A percentile compares a stretch with the other conserved stretches of the same genome.
Evolutionary conservation across 2,888 invertebrate genomes (phyloP).

Genomic region (Temnothorax unifasciatus): DNA sequence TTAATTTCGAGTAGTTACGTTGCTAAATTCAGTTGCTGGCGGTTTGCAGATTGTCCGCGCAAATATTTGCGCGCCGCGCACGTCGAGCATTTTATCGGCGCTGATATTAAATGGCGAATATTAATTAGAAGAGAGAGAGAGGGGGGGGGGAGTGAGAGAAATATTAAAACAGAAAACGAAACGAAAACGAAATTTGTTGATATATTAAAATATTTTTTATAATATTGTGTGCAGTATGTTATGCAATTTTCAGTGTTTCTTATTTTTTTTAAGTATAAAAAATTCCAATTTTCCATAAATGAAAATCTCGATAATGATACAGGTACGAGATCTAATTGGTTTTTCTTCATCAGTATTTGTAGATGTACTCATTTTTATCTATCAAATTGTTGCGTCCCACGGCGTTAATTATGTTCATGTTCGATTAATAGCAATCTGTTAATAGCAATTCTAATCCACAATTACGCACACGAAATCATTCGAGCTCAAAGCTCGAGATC

Average conservation of each 20-base stretch:
- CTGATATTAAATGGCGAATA: conserved; percentile 55
- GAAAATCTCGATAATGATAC: not conserved
- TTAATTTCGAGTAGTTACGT: conserved; percentile 56
- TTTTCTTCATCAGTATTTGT: not conserved
- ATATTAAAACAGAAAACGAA: not conserved
- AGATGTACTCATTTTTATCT: not conserved
- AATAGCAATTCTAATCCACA: not conserved
- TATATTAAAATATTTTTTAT: not conserved
- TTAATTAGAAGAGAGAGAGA: conserved; percentile 38
- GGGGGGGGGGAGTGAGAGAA: not conserved
- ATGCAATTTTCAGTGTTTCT: not conserved
- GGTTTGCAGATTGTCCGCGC: conserved; percentile 53
- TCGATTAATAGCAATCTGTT: not conserved
- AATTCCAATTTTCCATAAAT: not conserved
- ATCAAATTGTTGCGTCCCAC: not conserved
- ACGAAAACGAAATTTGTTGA: not conserved
- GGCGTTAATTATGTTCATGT: not conserved
- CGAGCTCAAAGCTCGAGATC: conserved; percentile 23
- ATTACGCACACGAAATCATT: not conserved
- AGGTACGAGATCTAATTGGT: not conserved
- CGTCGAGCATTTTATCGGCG: conserved; percentile 46
- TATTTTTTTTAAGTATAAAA: not conserved
- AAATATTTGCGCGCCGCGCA: conserved; percentile 50
- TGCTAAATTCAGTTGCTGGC: conserved; percentile 50
- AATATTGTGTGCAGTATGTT: not conserved